These are phyloP conservation scores for Acanthaster planci DNA, from an alignment of 35 echinoderm and acorn worm genomes.

Conservation along the genomic window DNA sequence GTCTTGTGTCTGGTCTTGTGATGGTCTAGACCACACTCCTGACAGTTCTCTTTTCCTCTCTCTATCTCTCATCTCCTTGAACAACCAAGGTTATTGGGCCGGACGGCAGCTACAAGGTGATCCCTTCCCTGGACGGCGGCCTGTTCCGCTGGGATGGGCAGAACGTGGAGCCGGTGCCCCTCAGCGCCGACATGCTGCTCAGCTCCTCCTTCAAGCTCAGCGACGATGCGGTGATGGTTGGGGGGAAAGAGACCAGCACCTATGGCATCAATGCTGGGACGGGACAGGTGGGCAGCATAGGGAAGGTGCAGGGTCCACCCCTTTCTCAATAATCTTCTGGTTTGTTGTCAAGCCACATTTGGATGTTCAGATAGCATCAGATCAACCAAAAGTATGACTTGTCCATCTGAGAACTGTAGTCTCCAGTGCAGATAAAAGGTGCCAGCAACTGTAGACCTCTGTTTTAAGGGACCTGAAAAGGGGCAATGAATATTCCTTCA, in stretches of 20 bases:
- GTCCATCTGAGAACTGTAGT: too few relatives aligned
- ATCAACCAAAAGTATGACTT: too few relatives aligned
- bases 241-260: conserved; percentile 81
- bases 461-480: too few relatives aligned
- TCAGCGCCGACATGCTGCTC: conserved; percentile 78
- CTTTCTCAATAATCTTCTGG: too few relatives aligned
- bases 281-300: conserved; percentile 81
- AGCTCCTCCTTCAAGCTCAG: conserved; percentile 90
- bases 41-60: neutral
- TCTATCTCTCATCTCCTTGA: neutral
- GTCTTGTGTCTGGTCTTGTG: too few relatives aligned
- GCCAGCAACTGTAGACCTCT: too few relatives aligned
- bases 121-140: conserved; percentile 82
- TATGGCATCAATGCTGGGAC: conserved; percentile 93
- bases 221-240: conserved; percentile 80
- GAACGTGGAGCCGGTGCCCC: conserved; percentile 67
- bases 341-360: too few relatives aligned
- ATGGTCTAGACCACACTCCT: too few relatives aligned
- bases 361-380: too few relatives aligned
- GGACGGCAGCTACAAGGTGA: conserved; percentile 77
- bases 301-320: too few relatives aligned
- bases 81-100: conserved; percentile 32
- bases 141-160: conserved; percentile 84
- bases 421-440: too few relatives aligned
- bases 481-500: too few relatives aligned